Evolutionary conservation across 2,797 vertebrate genomes (phyloP).

Genomic region (Cyprinodon diabolis): DNA sequence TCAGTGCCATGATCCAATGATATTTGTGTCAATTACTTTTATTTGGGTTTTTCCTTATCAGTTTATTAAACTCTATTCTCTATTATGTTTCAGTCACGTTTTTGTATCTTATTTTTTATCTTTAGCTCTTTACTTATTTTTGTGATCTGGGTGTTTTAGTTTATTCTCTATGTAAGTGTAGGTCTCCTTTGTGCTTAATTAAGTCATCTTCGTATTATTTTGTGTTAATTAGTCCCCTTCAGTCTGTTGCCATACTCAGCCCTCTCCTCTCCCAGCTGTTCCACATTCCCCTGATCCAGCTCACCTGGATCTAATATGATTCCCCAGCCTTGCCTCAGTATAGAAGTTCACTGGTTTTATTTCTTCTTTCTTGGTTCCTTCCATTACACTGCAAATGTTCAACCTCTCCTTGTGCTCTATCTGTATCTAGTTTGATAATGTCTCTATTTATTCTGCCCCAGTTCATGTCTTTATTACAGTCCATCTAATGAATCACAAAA

Average conservation of each 20-base stretch:
- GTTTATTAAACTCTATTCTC: neutral
- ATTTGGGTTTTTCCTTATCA: neutral
- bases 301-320: neutral
- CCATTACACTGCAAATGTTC: neutral
- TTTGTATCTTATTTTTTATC: neutral
- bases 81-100: too few relatives aligned
- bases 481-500: neutral
- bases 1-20: neutral
- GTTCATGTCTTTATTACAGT: neutral
- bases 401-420: neutral
- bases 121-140: neutral
- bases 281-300: neutral
- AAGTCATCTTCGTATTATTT: neutral
- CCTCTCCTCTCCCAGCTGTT: neutral
- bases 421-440: neutral
- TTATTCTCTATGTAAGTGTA: neutral
- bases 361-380: neutral
- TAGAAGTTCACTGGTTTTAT: neutral
- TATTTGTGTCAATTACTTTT: neutral
- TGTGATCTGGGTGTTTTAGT: neutral
- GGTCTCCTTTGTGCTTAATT: neutral
- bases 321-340: neutral
- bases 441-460: neutral
- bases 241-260: neutral
- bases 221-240: neutral